Conservation (phyloP, 2,888 invertebrate species). For the Coleophora deauratella region DNA sequence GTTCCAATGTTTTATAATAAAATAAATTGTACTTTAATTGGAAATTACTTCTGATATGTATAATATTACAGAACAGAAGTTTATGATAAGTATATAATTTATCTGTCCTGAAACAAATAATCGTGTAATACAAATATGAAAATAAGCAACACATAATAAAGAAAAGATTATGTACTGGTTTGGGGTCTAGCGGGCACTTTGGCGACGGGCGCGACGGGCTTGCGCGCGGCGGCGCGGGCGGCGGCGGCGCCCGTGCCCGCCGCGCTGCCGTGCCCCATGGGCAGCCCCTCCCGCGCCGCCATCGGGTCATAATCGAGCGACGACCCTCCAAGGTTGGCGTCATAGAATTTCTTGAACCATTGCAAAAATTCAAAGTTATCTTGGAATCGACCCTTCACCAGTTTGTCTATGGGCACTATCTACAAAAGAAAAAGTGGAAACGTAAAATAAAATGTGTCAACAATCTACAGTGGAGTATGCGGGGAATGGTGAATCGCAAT, state of each 20-base stretch:
- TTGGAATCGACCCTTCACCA: constrained; percentile 99
- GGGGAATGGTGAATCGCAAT: constrained; percentile 24
- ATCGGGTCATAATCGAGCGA: constrained; percentile 88
- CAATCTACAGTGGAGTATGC: constrained; percentile 37
- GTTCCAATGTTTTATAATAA: too few relatives aligned
- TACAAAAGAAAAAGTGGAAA: constrained; percentile 73
- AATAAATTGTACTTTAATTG: not conserved
- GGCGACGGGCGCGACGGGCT: constrained; percentile 63
- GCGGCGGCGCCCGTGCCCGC: constrained; percentile 65
- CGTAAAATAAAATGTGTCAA: constrained; percentile 43
- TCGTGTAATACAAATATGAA: constrained; percentile 1
- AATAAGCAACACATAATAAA: constrained; percentile 25
- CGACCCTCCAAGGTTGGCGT: constrained; percentile 97
- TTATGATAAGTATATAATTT: too few relatives aligned
- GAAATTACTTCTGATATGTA: too few relatives aligned
- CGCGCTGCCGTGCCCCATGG: constrained; percentile 85
- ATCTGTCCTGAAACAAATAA: not conserved
- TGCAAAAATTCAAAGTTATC: constrained; percentile 99
- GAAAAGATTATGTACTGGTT: constrained; percentile 68
- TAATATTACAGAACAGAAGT: too few relatives aligned
- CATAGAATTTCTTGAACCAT: constrained; percentile 99
- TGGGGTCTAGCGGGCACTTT: constrained; percentile 78
- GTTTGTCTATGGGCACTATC: constrained; percentile 94
- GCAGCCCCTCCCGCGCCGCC: constrained; percentile 88
- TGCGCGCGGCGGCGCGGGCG: constrained; percentile 52